These are phyloP conservation scores for Anaspis maculata DNA, from an alignment of 2,888 invertebrate genomes.

Conservation along the genomic window DNA sequence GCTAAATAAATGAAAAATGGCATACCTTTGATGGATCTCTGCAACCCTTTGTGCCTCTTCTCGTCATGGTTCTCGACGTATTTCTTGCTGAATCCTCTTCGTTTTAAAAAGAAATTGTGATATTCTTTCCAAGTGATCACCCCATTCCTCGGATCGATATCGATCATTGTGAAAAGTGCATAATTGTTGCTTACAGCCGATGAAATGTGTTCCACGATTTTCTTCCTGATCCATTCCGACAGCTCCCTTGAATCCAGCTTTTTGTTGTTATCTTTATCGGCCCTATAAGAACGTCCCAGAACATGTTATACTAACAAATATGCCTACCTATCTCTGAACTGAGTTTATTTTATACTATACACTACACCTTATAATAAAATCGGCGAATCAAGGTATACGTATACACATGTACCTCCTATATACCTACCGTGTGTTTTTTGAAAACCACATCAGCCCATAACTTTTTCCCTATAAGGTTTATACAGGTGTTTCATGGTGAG, in stretches of 20 bases:
- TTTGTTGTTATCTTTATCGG: slow-evolving; percentile 51
- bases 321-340: too few species aligned
- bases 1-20: too few species aligned
- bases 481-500: too few species aligned
- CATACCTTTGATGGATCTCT: slow-evolving; percentile 50
- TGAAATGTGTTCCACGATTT: slow-evolving; percentile 61
- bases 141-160: slow-evolving; percentile 57
- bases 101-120: slow-evolving; percentile 62
- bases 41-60: slow-evolving; percentile 55
- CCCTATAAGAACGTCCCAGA: slow-evolving; percentile 45
- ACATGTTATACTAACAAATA: slow-evolving; percentile 1
- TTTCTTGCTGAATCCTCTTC: slow-evolving; percentile 57
- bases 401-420: too few species aligned
- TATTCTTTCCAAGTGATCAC: slow-evolving; percentile 75
- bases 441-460: too few species aligned
- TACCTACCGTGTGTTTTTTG: too few species aligned
- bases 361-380: too few species aligned
- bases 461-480: too few species aligned
- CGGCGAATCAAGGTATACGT: too few species aligned
- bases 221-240: slow-evolving; percentile 56
- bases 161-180: slow-evolving; percentile 56
- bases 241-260: slow-evolving; percentile 54
- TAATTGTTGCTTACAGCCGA: slow-evolving; percentile 59
- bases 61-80: slow-evolving; percentile 57
- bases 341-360: too few species aligned